phyloP scores from a whole-genome alignment of 2,888 invertebrate species.

The Plagiodera versicolora region DNA sequence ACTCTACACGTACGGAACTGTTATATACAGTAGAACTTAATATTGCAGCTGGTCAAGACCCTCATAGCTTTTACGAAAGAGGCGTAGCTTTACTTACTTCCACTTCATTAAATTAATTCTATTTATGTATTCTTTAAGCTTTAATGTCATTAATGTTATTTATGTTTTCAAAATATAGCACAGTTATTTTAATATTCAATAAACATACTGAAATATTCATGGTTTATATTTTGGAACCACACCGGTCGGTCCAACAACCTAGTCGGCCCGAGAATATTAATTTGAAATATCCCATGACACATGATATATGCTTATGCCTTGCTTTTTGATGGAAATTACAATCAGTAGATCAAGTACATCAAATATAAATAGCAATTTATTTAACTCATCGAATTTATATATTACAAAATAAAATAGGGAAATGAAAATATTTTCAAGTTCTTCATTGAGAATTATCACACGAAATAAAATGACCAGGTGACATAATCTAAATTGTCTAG shows the following conservation, averaged over 20 bases:
- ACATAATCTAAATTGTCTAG: neutral
- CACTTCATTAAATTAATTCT: slow-evolving; percentile 76
- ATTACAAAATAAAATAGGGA: neutral
- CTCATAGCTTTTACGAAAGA: slow-evolving; percentile 96
- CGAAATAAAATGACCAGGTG: neutral
- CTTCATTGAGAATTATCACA: slow-evolving; percentile 4
- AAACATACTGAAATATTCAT: slow-evolving; percentile 4
- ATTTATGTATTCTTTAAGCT: slow-evolving; percentile 20
- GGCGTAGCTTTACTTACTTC: slow-evolving; percentile 97
- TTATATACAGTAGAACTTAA: slow-evolving; percentile 94
- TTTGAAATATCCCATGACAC: no score
- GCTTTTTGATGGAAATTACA: no score
- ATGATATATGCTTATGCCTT: no score
- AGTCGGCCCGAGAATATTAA: no score
- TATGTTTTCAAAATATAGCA: slow-evolving; percentile 10
- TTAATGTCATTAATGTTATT: slow-evolving; percentile 18
- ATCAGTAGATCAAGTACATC: no score
- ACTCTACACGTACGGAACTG: slow-evolving; percentile 91
- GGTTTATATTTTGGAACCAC: no score
- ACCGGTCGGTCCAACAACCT: no score
- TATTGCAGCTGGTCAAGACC: slow-evolving; percentile 87
- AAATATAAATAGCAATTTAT: neutral
- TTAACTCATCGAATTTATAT: neutral
- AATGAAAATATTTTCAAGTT: neutral
- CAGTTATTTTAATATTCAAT: slow-evolving; percentile 6